These are phyloP conservation scores for Microchrysa polita DNA, from an alignment of 2,888 invertebrate genomes.

Conservation along the genomic window DNA sequence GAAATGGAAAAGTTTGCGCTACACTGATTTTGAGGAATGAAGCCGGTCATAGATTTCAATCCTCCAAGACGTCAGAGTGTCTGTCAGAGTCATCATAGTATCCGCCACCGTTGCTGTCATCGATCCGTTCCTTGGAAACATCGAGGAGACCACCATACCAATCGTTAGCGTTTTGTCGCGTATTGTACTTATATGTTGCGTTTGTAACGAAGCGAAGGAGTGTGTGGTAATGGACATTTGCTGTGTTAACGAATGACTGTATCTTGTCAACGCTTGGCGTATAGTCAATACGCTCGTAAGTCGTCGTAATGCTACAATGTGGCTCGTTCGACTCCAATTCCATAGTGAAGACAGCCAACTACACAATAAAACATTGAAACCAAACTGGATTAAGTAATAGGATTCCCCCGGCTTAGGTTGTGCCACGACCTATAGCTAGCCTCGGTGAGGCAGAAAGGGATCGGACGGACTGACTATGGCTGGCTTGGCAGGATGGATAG, in stretches of 20 bases:
- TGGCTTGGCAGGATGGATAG: too few relatives aligned
- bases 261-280: conserved; percentile 32
- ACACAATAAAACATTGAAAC: conserved; percentile 25
- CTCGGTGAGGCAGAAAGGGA: not conserved
- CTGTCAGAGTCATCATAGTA: conserved; percentile 25
- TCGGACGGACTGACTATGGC: not conserved
- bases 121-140: not conserved
- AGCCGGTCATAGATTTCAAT: not conserved
- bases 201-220: not conserved
- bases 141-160: not conserved
- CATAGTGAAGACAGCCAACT: conserved; percentile 37
- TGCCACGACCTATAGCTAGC: conserved; percentile 3
- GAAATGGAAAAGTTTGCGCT: not conserved
- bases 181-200: too few relatives aligned
- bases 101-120: conserved; percentile 7
- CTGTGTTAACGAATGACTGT: conserved; percentile 9
- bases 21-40: not conserved
- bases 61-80: conserved; percentile 23
- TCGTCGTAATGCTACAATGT: not conserved
- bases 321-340: conserved; percentile 15
- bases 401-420: conserved; percentile 20
- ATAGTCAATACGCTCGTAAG: not conserved
- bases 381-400: conserved; percentile 38
- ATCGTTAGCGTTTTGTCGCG: not conserved
- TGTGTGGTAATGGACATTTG: conserved; percentile 17